Base-by-base conservation (phyloP, 2,797 vertebrate species). In the Crax fasciolata region DNA sequence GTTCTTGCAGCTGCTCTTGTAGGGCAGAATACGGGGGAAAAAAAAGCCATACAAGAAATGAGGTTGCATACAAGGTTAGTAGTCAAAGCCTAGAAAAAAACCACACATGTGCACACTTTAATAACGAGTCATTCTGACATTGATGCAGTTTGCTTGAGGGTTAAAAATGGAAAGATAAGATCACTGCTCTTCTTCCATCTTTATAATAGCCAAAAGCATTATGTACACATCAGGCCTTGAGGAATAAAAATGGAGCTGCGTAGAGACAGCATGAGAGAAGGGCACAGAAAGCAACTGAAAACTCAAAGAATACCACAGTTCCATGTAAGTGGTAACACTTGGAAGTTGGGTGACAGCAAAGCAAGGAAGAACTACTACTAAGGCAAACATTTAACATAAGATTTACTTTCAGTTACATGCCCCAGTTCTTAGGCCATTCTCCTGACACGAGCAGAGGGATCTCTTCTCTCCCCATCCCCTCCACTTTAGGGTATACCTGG, bases 31-130 rank as follows among this genome's bases (percentile, higher is more conserved):
- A 46, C 43, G 49, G 32, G 32, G 74, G 57, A 58, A 32, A 5
- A 2, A 32, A 52, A 59, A 84, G 12, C 6, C 2, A 1, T 21
- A 72, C 5, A 57, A 67, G 25, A 78, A 72, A 65, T 7, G 6
- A 68, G 19, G 27, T 5, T 82, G 39, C 10, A 72, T 10, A 14
- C 11, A 76, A 73, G 38, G 23, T 7, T 41, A 3, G 0, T 12
- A 61, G 39, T 15, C 39, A 74, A 28, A 76, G 39, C 61, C 15
- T n/a, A 28, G 84, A 84, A n/a, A 76, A 43, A 57, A 44, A 2
- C 0, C 0, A 1, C 11, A 7, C 4, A 4, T 11, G 6, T 27
- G 39, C 8, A 6, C 5, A 4, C 23, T 90, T 84, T n/a, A 84
- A 51, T 4, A 23, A 16, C 23, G 4, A 89, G 28, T 74, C 46